Base-by-base conservation (phyloP, 2,888 invertebrate genomes). In the Crepidodera aurea region DNA sequence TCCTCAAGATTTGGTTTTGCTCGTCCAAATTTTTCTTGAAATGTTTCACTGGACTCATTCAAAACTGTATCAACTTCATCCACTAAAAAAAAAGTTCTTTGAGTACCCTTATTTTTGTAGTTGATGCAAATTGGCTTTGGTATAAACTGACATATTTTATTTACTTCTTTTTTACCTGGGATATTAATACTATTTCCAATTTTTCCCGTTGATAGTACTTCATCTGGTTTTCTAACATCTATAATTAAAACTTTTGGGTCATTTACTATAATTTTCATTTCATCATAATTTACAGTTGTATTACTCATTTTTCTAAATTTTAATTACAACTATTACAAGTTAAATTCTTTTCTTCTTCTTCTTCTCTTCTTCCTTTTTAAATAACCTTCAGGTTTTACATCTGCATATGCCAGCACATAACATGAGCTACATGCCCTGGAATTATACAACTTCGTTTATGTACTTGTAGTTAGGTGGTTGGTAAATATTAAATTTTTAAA, bases 151-250 rank as follows among this genome's bases (percentile, higher is more conserved):
- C 10, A 37, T 13, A 37, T 37, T 37, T 4, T 15, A 15, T 6
- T 32, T 10, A 32, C 4, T 10, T 13, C 5, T 37, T 3, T 10
- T 1, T 50, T 51, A 62, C 61, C 16, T 19, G 91, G 90, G 77
- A 91, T 90, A 72, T 91, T 90, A 57, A 91, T 84, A 73, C 90
- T 90, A 51, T 86, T 86, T 27, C 91, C 91, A 62, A 92, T 86
- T 73, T 83, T 82, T 1, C 91, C 91, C 68, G 87, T 86, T 74
- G 89, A 87, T 64, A 84, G 79, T 4, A 91, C 78, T 80, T 92
- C 91, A 8, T 84, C 79, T 40, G 89, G 88, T 75, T 90, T 90
- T 67, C 91, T 86, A 0, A 92, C 91, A 82, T 92, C 92, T 63
- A 93, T 84, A 19, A 91, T 84, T 16, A 88, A 72, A 54, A 86